Evolutionary conservation across 92 coral and sea anemone genomes (phyloP).

Genomic region (Desmophyllum pertusum): DNA sequence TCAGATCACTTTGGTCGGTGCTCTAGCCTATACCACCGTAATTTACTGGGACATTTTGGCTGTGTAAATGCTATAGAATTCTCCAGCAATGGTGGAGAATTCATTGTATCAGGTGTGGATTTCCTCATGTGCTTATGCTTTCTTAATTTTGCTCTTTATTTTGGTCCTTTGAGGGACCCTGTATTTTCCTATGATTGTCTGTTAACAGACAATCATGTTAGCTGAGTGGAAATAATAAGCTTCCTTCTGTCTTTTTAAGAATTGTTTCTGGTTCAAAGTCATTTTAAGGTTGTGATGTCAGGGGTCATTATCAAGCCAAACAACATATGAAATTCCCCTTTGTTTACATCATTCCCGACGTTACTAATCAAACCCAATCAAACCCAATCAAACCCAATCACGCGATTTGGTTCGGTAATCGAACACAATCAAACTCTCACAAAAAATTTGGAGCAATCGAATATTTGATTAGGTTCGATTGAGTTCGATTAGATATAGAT

Average conservation of each 20-base stretch:
- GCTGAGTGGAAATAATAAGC: neutral
- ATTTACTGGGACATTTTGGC: constrained; percentile 90
- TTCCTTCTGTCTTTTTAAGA: neutral
- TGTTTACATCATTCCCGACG: no score
- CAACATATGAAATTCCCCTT: neutral
- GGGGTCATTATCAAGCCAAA: neutral
- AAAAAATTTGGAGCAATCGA: no score
- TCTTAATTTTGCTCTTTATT: neutral
- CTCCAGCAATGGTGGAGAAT: constrained; percentile 89
- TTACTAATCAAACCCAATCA: no score
- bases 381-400: no score
- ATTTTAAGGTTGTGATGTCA: neutral
- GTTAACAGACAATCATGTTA: no score
- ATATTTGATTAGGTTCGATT: no score
- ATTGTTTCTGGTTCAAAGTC: neutral
- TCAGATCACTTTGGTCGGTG: constrained; percentile 69
- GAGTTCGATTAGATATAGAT: no score
- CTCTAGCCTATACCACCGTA: constrained; percentile 67
- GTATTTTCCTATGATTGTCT: neutral
- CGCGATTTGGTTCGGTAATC: no score
- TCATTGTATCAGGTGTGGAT: constrained; percentile 87
- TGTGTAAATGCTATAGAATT: constrained; percentile 97
- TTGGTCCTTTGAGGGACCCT: neutral
- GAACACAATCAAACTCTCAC: no score
- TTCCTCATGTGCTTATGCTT: neutral